A percentile compares a stretch with the other conserved stretches of the same genome.
phyloP scores from a whole-genome alignment of 2,113 vertebrate genomes.

The Dicrurus megarhynchus region DNA sequence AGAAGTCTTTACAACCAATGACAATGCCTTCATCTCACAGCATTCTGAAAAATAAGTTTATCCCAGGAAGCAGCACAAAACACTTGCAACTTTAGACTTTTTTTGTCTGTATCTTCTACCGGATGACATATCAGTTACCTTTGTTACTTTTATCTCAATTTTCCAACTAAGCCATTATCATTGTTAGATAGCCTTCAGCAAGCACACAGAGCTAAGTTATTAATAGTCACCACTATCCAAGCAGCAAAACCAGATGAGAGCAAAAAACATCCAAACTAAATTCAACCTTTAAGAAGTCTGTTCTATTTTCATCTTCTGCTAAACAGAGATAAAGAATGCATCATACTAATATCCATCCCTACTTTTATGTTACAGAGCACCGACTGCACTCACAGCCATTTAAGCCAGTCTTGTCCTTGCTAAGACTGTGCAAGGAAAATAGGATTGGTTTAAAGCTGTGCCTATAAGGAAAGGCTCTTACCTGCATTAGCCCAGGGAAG shows the following conservation, averaged over 20 bases:
- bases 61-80: neutral
- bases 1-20: neutral
- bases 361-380: neutral
- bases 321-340: neutral
- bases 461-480: constrained; percentile 21
- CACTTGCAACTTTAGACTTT: neutral
- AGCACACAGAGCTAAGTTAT: neutral
- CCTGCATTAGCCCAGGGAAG: constrained; percentile 87
- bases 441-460: neutral
- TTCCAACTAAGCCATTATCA: neutral
- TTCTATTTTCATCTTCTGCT: neutral
- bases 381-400: neutral
- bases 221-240: neutral
- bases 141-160: neutral
- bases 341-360: neutral
- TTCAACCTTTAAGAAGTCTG: neutral
- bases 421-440: neutral
- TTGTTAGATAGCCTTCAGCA: neutral
- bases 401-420: neutral
- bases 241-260: neutral
- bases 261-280: neutral
- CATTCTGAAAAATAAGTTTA: neutral
- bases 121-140: neutral
- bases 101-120: neutral
- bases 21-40: neutral